Conservation (phyloP, 2,113 vertebrate species). For the Psophia crepitans region DNA sequence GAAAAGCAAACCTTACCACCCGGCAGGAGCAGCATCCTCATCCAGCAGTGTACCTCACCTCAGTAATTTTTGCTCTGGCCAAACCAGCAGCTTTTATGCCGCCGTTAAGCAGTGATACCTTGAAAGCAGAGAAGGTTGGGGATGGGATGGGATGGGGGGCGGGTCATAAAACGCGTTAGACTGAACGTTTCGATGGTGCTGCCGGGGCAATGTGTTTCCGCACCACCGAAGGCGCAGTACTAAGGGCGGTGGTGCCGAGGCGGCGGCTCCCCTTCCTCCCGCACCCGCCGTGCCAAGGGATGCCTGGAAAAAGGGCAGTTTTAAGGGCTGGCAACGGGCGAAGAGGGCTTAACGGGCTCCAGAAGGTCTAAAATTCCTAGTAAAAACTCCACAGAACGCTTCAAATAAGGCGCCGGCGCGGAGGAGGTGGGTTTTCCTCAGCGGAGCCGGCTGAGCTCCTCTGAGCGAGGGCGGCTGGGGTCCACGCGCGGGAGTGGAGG, state of each 20-base stretch:
- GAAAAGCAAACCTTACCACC: neutral
- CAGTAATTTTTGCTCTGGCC: neutral
- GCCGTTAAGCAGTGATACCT: neutral
- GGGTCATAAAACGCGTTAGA: neutral
- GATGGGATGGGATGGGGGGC: fast-evolving
- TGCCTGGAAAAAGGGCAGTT: neutral
- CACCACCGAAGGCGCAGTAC: neutral
- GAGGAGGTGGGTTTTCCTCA: neutral
- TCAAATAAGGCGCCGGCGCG: neutral
- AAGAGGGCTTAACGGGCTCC: no score
- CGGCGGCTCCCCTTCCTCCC: no score
- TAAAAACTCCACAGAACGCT: neutral
- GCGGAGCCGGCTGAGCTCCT: neutral
- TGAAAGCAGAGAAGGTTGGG: neutral
- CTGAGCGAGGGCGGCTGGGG: neutral
- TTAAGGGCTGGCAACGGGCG: no score
- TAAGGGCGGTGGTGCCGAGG: neutral
- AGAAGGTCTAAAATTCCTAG: neutral
- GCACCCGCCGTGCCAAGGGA: neutral
- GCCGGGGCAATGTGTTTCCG: neutral
- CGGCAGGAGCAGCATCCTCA: neutral
- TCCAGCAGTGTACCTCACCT: neutral
- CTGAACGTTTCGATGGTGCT: fast-evolving
- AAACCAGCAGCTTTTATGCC: neutral
- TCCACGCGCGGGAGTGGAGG: no score